Conservation (phyloP, 2,113 vertebrate genomes). For the Hippolais icterina region DNA sequence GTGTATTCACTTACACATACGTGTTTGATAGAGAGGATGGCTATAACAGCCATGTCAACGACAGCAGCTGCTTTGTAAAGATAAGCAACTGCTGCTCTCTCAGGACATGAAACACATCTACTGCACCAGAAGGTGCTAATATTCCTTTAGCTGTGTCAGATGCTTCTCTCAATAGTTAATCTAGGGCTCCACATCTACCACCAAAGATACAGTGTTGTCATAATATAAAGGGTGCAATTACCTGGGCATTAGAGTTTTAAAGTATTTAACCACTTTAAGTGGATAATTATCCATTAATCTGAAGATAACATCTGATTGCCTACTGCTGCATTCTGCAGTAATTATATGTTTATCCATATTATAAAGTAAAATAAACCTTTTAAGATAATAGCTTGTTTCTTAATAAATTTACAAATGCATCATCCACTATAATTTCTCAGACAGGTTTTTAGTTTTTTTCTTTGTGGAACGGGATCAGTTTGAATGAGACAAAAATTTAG, state of each 20-base stretch:
- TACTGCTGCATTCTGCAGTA: constrained; percentile 5
- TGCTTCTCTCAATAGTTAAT: not conserved
- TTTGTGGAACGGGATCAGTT: not conserved
- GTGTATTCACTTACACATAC: rapidly evolving
- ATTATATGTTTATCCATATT: constrained; percentile 44
- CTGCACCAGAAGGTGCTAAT: not conserved
- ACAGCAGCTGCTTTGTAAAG: not conserved
- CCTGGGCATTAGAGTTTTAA: constrained; percentile 34
- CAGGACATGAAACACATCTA: not conserved
- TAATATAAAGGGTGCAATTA: constrained; percentile 25
- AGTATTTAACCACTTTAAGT: constrained; percentile 43
- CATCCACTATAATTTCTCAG: not conserved
- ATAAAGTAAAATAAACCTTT: constrained; percentile 51
- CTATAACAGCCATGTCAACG: not conserved
- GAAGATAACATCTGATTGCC: constrained; percentile 42
- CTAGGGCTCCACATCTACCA: not conserved
- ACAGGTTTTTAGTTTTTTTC: not conserved
- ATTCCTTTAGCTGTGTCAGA: not conserved
- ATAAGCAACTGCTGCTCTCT: not conserved
- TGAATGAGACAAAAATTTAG: not conserved
- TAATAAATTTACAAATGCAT: constrained; percentile 1
- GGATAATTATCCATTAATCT: constrained; percentile 56
- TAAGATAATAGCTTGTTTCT: constrained; percentile 32
- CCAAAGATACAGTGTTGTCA: not conserved
- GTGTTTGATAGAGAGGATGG: not conserved